Conservation (phyloP, 2,113 vertebrate species). For the Leiothrix lutea region DNA sequence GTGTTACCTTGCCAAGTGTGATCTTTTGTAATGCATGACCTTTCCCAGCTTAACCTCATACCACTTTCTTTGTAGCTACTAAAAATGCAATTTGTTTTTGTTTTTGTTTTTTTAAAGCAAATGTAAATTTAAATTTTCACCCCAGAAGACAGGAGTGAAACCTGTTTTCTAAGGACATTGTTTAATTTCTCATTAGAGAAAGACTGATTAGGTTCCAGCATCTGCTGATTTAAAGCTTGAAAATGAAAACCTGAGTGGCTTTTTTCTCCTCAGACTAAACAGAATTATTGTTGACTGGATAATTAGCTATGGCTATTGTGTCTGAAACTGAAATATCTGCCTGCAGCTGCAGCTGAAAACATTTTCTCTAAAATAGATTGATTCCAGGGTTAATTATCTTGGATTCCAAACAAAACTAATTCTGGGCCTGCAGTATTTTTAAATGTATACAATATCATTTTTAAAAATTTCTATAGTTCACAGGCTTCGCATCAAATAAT, state of each 20-base stretch:
- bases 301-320: constrained; percentile 44
- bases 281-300: constrained; percentile 32
- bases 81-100: not conserved
- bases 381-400: constrained; percentile 34
- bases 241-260: not conserved
- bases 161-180: not conserved
- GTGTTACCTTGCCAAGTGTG: not conserved
- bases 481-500: not conserved
- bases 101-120: not conserved
- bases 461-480: not conserved
- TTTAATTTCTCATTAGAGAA: constrained; percentile 32
- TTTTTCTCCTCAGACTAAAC: not conserved
- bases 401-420: not conserved
- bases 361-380: constrained; percentile 11
- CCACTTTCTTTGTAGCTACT: not conserved
- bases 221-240: constrained; percentile 24
- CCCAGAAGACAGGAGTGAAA: not conserved
- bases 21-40: not conserved
- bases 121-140: not conserved
- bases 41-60: not conserved
- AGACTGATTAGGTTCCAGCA: constrained; percentile 19
- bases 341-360: constrained; percentile 24
- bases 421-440: not conserved
- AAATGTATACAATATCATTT: not conserved
- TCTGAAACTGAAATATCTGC: constrained; percentile 15